phyloP scores from a whole-genome alignment of 2,113 vertebrate species.

The Grus americana region DNA sequence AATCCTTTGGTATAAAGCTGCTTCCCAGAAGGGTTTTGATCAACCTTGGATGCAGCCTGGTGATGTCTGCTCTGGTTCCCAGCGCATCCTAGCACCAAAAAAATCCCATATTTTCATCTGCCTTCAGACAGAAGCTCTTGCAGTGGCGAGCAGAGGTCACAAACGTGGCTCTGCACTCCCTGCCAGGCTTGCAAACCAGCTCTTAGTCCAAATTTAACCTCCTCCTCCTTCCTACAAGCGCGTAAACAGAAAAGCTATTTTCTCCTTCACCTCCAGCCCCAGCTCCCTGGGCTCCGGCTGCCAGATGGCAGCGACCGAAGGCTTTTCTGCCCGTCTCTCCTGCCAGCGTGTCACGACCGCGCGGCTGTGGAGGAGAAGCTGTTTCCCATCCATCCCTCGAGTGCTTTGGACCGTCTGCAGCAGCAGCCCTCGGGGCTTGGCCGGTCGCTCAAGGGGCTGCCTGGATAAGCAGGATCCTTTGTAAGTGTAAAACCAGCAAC shows the following conservation, averaged over 20 bases:
- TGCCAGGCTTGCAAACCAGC: neutral
- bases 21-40: neutral
- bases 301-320: slow-evolving; percentile 15
- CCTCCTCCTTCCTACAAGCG: neutral
- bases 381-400: neutral
- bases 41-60: neutral
- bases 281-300: neutral
- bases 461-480: neutral
- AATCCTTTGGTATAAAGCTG: neutral
- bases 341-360: neutral
- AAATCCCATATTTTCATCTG: rapidly evolving
- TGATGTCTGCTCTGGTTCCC: neutral
- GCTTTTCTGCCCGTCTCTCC: neutral
- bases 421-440: neutral
- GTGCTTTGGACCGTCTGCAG: neutral
- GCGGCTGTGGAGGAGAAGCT: neutral
- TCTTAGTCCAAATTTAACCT: neutral
- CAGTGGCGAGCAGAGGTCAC: neutral
- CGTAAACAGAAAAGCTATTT: neutral
- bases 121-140: neutral
- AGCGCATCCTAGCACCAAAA: neutral
- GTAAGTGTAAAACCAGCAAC: neutral
- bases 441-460: neutral
- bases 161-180: rapidly evolving
- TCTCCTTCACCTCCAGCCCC: neutral